phyloP scores from a whole-genome alignment of 2,113 vertebrate species.

The Dinomys branickii region DNA sequence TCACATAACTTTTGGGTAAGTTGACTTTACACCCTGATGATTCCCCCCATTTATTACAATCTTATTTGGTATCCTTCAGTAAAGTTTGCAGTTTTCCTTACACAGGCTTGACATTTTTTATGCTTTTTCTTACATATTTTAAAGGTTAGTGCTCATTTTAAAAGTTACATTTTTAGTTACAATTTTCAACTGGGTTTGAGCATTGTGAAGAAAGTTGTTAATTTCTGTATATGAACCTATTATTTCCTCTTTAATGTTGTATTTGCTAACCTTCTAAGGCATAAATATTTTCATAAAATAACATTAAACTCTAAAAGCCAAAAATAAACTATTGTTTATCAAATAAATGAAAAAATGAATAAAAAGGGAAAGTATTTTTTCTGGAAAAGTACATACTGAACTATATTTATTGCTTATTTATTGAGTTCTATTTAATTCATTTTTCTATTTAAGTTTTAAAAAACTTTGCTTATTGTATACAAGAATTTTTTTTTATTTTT shows the following conservation, averaged over 20 bases:
- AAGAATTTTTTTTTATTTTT: too few relatives aligned
- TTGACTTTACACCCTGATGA: neutral
- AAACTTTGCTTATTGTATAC: neutral
- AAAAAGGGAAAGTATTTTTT: neutral
- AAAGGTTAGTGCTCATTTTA: neutral
- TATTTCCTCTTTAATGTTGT: neutral
- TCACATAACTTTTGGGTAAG: neutral
- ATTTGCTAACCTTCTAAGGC: neutral
- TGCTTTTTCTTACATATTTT: conserved; percentile 8
- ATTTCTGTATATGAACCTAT: neutral
- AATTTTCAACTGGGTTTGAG: conserved; percentile 8
- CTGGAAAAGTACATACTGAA: neutral
- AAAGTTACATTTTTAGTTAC: neutral
- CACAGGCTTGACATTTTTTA: neutral
- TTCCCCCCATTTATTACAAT: neutral
- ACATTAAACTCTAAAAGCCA: neutral
- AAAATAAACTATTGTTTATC: neutral
- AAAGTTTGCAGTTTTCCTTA: neutral
- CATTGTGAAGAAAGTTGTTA: neutral
- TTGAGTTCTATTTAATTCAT: neutral
- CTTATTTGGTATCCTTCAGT: neutral
- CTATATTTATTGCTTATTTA: neutral
- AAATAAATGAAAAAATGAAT: neutral
- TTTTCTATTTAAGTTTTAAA: neutral
- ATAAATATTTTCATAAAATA: neutral